Conservation (phyloP, 2,797 vertebrate species). For the Pterois miles region DNA sequence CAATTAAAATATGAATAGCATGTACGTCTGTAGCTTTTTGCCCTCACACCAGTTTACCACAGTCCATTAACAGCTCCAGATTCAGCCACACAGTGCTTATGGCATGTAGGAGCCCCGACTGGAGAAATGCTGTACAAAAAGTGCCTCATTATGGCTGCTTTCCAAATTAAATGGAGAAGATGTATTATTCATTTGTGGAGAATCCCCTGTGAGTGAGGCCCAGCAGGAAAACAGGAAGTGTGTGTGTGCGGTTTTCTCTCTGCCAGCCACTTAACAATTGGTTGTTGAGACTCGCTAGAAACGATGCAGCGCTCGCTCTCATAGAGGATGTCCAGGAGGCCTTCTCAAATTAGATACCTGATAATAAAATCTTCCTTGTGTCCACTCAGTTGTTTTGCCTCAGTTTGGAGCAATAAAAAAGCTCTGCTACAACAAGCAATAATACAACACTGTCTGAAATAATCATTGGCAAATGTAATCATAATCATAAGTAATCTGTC, state of each 20-base stretch:
- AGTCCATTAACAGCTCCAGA: constrained; percentile 42
- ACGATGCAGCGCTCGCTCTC: not conserved
- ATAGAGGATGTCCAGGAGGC: constrained; percentile 31
- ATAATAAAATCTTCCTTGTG: not conserved
- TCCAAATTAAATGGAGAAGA: constrained; percentile 70
- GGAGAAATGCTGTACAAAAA: constrained; percentile 44
- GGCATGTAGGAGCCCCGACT: constrained; percentile 25
- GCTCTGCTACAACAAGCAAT: not conserved
- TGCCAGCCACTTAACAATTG: constrained; percentile 31
- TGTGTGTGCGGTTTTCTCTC: constrained; percentile 26
- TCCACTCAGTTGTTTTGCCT: not conserved
- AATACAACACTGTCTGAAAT: not conserved
- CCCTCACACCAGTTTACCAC: constrained; percentile 12
- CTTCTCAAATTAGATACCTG: constrained; percentile 5
- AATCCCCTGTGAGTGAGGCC: constrained; percentile 42
- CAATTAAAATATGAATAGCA: constrained; percentile 27
- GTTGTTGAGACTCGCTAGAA: constrained; percentile 26
- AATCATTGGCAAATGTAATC: not conserved
- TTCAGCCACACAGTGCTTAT: constrained; percentile 8
- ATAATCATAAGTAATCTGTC: not conserved
- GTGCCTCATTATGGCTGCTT: constrained; percentile 67
- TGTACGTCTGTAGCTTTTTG: constrained; percentile 1
- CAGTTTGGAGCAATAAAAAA: not conserved
- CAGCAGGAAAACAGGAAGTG: constrained; percentile 61
- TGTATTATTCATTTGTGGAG: constrained; percentile 71